A percentile compares a stretch with the other conserved stretches of the same genome.
phyloP scores from a whole-genome alignment of 2,113 vertebrate genomes.

The Sturnira hondurensis region DNA sequence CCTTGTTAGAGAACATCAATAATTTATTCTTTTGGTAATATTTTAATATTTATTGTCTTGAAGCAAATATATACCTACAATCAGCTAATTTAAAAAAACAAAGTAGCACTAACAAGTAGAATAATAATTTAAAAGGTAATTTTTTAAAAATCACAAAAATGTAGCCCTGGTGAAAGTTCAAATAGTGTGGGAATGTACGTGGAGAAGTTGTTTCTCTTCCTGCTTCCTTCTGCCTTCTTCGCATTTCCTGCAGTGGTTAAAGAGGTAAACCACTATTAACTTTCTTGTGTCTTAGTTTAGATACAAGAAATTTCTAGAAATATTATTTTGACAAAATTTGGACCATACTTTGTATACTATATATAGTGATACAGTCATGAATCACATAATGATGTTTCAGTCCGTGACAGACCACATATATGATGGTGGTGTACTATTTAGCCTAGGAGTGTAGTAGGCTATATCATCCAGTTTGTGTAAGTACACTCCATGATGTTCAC shows the following conservation, averaged over 20 bases:
- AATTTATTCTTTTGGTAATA: constrained; percentile 50
- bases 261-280: background rate
- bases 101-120: background rate
- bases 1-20: background rate
- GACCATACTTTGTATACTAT: background rate
- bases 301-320: background rate
- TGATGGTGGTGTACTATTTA: background rate
- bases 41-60: constrained; percentile 16
- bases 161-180: background rate
- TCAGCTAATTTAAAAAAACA: background rate
- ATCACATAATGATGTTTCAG: background rate
- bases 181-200: background rate
- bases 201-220: background rate
- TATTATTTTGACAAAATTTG: background rate
- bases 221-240: background rate
- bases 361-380: background rate
- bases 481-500: background rate
- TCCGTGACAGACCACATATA: no score
- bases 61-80: background rate
- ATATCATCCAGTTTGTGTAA: background rate
- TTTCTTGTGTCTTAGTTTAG: constrained; percentile 24
- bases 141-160: background rate
- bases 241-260: background rate
- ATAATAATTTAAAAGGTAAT: background rate
- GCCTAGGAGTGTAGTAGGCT: background rate